Percentiles rank a stretch among this genome's conserved stretches.
Conservation (phyloP, 2,888 invertebrate genomes). For the Lasioglossum villosulum region DNA sequence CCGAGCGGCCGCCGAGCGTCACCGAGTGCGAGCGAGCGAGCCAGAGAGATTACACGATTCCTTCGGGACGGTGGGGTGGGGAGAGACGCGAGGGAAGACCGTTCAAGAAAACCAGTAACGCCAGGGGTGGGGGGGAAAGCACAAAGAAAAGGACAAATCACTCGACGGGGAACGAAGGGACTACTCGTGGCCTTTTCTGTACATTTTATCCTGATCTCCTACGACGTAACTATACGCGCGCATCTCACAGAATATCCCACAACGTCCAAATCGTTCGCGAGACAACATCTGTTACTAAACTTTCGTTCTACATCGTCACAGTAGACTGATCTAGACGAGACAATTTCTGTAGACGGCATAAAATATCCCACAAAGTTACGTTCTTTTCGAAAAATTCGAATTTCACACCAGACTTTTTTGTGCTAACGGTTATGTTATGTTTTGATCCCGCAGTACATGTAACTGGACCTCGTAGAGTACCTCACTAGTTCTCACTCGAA, state of each 20-base stretch:
- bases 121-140: slow-evolving; percentile 16
- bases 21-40: slow-evolving; percentile 36
- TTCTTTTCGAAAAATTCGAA: no score
- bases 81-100: slow-evolving; percentile 43
- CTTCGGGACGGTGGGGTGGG: slow-evolving; percentile 11
- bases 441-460: neutral
- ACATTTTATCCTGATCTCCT: neutral
- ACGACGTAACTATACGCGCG: neutral
- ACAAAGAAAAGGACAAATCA: slow-evolving; percentile 27
- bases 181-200: slow-evolving; percentile 12
- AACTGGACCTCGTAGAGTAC: no score
- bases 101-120: slow-evolving; percentile 36
- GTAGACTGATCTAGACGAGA: neutral
- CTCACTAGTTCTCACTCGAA: no score
- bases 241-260: neutral
- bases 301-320: neutral
- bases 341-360: neutral
- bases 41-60: slow-evolving; percentile 54
- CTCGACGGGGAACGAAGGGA: slow-evolving; percentile 28
- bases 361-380: neutral
- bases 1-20: slow-evolving; percentile 33
- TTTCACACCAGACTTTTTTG: no score
- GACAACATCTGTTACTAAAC: neutral
- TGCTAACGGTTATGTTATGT: no score
- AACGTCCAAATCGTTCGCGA: neutral